Conservation (phyloP, 2,113 vertebrate genomes). For the Illadopsis cleaveri region DNA sequence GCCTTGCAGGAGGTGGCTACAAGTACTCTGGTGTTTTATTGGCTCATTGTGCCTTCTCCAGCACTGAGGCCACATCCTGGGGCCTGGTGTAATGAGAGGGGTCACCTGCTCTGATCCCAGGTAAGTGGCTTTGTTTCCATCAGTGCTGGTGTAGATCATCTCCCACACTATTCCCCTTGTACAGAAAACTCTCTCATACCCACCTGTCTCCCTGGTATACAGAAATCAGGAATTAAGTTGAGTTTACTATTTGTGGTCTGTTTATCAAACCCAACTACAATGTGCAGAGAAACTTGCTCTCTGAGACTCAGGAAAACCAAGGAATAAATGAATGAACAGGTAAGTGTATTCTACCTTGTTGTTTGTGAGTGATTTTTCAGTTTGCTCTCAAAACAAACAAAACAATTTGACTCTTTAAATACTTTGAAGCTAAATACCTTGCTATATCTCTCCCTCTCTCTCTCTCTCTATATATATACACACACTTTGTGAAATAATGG, state of each 20-base stretch:
- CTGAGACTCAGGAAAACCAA: neutral
- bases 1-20: neutral
- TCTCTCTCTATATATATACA: neutral
- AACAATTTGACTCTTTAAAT: neutral
- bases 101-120: neutral
- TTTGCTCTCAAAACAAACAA: neutral
- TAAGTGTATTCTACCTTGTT: neutral
- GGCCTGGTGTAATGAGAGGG: neutral
- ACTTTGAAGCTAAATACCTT: neutral
- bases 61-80: too few species aligned
- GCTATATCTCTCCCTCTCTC: neutral
- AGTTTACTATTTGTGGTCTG: neutral
- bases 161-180: neutral
- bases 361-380: neutral
- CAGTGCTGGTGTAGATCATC: neutral
- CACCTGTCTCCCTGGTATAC: neutral
- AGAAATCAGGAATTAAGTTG: neutral
- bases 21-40: neutral
- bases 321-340: neutral
- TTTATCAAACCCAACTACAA: neutral
- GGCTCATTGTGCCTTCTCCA: rapidly evolving
- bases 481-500: neutral
- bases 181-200: neutral
- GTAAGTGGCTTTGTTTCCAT: neutral
- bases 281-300: neutral